Conservation (phyloP, 1,140 invertebrate species). For the Heliconius melpomene region DNA sequence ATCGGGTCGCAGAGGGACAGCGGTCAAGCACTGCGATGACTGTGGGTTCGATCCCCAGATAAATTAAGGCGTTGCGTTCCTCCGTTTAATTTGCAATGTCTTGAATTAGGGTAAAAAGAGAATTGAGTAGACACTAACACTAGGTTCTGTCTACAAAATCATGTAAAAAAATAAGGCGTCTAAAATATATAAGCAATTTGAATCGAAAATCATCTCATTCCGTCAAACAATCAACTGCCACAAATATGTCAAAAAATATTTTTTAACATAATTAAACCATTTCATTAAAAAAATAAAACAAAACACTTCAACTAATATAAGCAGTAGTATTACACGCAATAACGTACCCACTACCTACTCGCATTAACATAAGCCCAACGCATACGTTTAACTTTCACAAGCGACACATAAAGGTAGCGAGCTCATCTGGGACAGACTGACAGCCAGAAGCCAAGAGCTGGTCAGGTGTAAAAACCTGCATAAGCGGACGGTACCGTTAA, state of each 20-base stretch:
- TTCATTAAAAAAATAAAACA: neutral
- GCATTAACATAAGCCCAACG: constrained; percentile 41
- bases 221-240: no score
- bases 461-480: constrained; percentile 56
- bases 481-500: constrained; percentile 65
- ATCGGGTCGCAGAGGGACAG: neutral
- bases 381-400: constrained; percentile 40
- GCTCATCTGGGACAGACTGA: constrained; percentile 40
- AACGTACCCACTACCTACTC: neutral
- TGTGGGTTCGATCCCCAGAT: neutral
- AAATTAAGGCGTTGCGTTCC: no score
- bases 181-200: no score
- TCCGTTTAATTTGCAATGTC: no score
- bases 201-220: no score
- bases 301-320: constrained; percentile 1
- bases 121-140: no score
- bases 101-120: no score
- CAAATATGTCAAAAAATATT: neutral
- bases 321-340: constrained; percentile 32
- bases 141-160: no score
- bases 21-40: neutral
- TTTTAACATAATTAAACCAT: neutral
- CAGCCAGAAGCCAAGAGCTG: constrained; percentile 43
- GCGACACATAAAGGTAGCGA: constrained; percentile 39
- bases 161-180: no score